phyloP scores from a whole-genome alignment of 2,113 vertebrate genomes.

The Rostratula benghalensis region DNA sequence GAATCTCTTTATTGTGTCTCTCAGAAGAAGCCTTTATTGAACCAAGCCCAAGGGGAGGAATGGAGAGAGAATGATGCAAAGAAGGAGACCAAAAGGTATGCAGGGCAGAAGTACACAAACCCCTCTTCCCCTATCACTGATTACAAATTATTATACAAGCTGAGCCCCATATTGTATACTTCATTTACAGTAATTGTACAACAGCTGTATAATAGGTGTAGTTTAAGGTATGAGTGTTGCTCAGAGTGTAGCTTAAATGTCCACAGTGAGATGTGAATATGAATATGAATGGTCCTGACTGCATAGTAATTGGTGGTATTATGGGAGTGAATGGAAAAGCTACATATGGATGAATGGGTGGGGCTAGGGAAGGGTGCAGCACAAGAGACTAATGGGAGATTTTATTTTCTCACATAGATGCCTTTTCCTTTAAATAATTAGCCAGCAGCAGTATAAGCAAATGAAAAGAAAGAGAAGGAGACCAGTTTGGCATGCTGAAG shows the following conservation, averaged over 20 bases:
- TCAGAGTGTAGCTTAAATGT: slow-evolving; percentile 77
- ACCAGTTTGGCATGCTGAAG: slow-evolving; percentile 14
- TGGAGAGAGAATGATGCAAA: background rate
- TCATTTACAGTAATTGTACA: slow-evolving; percentile 78
- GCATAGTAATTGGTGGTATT: slow-evolving; percentile 82
- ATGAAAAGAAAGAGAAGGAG: slow-evolving; percentile 26
- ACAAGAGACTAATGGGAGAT: slow-evolving; percentile 66
- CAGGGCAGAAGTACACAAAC: slow-evolving; percentile 42
- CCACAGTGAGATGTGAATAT: slow-evolving; percentile 80
- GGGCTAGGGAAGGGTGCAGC: slow-evolving; percentile 67
- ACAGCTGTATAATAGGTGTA: slow-evolving; percentile 82
- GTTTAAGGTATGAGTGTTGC: slow-evolving; percentile 77
- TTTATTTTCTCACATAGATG: slow-evolving; percentile 67
- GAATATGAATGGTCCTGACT: slow-evolving; percentile 78
- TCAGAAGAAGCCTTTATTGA: slow-evolving; percentile 38
- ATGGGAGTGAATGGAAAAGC: slow-evolving; percentile 76
- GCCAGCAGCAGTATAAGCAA: slow-evolving; percentile 26
- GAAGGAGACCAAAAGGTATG: background rate
- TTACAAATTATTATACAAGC: slow-evolving; percentile 61
- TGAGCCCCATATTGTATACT: slow-evolving; percentile 70
- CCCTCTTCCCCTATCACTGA: slow-evolving; percentile 45
- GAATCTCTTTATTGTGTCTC: slow-evolving; percentile 24
- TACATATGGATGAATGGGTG: slow-evolving; percentile 80
- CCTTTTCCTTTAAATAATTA: slow-evolving; percentile 70
- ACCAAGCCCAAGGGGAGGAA: slow-evolving; percentile 19